Evolutionary conservation across 2,888 invertebrate genomes (phyloP), one percentile per base, ranked within the genome.

Genomic region (Nycteola revayana): DNA sequence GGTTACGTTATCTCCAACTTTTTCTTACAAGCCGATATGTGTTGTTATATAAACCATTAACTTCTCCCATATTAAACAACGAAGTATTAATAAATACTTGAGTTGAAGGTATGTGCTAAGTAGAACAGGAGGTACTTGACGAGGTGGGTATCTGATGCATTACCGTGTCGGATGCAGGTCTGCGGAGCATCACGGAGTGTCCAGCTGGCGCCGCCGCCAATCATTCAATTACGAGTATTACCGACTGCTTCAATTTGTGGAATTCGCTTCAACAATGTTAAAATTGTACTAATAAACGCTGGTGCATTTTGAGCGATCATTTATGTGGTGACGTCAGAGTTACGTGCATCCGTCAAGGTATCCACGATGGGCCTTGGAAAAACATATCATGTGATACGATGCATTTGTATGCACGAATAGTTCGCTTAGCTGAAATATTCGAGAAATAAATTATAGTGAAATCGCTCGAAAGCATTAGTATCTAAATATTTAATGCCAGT

Each of bases 141-240:
- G 59, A 53, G 60, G 52, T 57, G 55, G 58, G 43, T 60, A 67
- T 71, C 61, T n/a, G 46, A 66, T 70, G 66, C 58, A 66, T 66
- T 52, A 60, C 65, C 65, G 66, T 24, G 45, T 63, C 66, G 73
- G 68, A 76, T 70, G 71, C 67, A 60, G 42, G 50, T 60, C 79
- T 81, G 82, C 60, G 40, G 61, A 70, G 61, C 73, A 65, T 83
- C 82, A 79, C 65, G 63, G 76, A 79, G 76, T 75, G 74, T 70
- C 71, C 66, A 70, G 51, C 60, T 75, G 83, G 81, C 83, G 81
- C 76, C 72, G 71, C 72, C 42, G 66, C 55, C 77, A 83, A 83
- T 83, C 78, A 76, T 80, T 75, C 80, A 82, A 83, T 83, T 82
- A 74, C 63, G 55, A 59, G 60, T 61, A 58, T 54, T 58, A 62